Percentiles rank a stretch among this genome's conserved stretches.
Conservation (phyloP, 1,140 invertebrate species). For the Formica selysi region DNA sequence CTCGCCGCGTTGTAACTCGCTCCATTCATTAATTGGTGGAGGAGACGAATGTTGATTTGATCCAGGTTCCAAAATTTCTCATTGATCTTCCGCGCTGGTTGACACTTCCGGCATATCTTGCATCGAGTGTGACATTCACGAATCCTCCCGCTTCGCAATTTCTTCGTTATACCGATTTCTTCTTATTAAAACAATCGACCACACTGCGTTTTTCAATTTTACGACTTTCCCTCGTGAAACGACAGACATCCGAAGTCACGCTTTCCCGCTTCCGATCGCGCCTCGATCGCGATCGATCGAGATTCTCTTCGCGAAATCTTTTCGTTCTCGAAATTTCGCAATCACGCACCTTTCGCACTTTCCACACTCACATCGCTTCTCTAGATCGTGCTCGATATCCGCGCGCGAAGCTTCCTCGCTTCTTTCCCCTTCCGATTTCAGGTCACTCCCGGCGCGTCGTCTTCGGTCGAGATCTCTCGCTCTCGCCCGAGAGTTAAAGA, state of each 20-base stretch:
- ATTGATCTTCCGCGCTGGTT: not conserved
- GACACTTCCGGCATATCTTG: not conserved
- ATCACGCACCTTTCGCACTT: not conserved
- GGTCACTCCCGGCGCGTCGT: slow-evolving; percentile 1
- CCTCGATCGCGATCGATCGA: slow-evolving; percentile 24
- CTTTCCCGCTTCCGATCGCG: slow-evolving; percentile 28
- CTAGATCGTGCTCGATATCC: slow-evolving; percentile 1
- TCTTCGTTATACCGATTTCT: not conserved
- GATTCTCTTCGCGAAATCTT: not conserved
- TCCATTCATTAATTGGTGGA: slow-evolving; percentile 24
- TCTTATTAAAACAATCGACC: too few species aligned
- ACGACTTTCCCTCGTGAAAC: not conserved
- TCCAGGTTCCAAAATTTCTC: not conserved
- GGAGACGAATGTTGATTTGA: not conserved
- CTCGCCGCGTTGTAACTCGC: not conserved
- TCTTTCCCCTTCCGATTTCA: not conserved
- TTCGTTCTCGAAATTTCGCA: not conserved
- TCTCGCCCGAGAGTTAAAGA: slow-evolving; percentile 1
- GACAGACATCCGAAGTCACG: slow-evolving; percentile 11
- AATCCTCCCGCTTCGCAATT: not conserved
- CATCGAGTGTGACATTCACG: not conserved
- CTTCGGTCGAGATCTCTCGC: not conserved
- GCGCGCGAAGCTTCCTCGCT: not conserved
- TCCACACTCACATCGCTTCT: not conserved
- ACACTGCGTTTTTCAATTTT: not conserved